Conservation (phyloP, 2,888 invertebrate species). For the Microdon myrmicae region DNA sequence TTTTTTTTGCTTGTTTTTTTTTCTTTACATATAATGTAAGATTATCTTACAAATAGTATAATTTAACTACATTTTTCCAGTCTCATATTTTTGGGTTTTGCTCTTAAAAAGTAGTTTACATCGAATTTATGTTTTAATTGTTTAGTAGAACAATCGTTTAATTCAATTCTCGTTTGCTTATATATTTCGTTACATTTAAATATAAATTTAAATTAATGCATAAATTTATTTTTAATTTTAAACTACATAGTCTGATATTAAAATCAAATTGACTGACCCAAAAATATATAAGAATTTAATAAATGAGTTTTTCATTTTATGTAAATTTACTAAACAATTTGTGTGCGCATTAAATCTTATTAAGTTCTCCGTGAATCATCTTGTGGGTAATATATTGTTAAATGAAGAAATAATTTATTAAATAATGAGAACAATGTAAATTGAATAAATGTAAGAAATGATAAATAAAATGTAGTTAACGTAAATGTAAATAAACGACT, state of each 20-base stretch:
- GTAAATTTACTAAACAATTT: no score
- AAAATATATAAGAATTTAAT: slow-evolving; percentile 41
- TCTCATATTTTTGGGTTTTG: slow-evolving; percentile 52
- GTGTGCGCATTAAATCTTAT: no score
- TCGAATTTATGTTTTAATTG: slow-evolving; percentile 41
- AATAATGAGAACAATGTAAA: no score
- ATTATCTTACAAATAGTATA: slow-evolving; percentile 51
- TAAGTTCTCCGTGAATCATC: no score
- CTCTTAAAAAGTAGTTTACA: slow-evolving; percentile 52
- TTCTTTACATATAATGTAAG: slow-evolving; percentile 43
- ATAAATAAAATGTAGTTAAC: no score
- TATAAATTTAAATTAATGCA: slow-evolving; percentile 25
- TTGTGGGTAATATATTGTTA: no score
- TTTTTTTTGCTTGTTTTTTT: slow-evolving; percentile 26
- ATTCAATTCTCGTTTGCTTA: slow-evolving; percentile 31
- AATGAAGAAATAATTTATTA: no score
- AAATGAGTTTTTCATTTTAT: no score
- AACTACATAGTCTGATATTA: slow-evolving; percentile 44
- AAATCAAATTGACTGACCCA: slow-evolving; percentile 50
- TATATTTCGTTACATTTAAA: slow-evolving; percentile 25
- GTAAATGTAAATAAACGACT: no score
- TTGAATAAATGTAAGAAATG: no score
- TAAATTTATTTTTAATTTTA: slow-evolving; percentile 30
- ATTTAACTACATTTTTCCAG: slow-evolving; percentile 53
- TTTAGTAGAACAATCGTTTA: slow-evolving; percentile 39